Evolutionary conservation across 2,113 vertebrate genomes (phyloP).

Genomic region (Pelmatolapia mariae): DNA sequence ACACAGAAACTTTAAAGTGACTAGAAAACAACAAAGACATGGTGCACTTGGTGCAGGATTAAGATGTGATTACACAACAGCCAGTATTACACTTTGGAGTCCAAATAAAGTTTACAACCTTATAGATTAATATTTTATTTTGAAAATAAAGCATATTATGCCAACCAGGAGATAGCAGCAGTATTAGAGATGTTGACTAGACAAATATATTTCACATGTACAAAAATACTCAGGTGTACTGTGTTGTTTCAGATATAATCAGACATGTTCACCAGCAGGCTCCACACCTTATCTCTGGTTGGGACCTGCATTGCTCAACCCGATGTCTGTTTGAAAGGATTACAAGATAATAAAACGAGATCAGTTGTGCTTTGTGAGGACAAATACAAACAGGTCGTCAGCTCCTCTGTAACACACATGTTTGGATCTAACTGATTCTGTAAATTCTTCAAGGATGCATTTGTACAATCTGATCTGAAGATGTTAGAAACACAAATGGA

Average conservation of each 20-base stretch:
- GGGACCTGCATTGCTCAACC: conserved; percentile 17
- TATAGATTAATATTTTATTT: background rate
- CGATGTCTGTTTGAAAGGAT: conserved; percentile 10
- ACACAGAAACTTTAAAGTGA: background rate
- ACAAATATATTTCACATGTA: background rate
- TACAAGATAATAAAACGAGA: background rate
- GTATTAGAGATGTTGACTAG: background rate
- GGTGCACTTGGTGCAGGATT: background rate
- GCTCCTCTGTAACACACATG: background rate
- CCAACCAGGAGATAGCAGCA: background rate
- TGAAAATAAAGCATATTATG: background rate
- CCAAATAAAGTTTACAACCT: background rate
- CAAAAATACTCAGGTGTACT: background rate
- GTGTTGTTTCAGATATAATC: background rate
- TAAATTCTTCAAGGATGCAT: conserved; percentile 25
- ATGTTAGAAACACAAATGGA: background rate
- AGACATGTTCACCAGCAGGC: conserved; percentile 40
- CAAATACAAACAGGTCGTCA: background rate
- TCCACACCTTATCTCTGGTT: conserved; percentile 11
- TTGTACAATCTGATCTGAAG: conserved; percentile 20
- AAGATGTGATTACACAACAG: background rate
- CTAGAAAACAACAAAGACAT: background rate
- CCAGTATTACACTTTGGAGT: background rate
- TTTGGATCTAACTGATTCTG: conserved; percentile 1
- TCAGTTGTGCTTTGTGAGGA: background rate